These are phyloP conservation scores for Bombus waltoni DNA, from an alignment of 1,140 invertebrate genomes.

Conservation along the genomic window DNA sequence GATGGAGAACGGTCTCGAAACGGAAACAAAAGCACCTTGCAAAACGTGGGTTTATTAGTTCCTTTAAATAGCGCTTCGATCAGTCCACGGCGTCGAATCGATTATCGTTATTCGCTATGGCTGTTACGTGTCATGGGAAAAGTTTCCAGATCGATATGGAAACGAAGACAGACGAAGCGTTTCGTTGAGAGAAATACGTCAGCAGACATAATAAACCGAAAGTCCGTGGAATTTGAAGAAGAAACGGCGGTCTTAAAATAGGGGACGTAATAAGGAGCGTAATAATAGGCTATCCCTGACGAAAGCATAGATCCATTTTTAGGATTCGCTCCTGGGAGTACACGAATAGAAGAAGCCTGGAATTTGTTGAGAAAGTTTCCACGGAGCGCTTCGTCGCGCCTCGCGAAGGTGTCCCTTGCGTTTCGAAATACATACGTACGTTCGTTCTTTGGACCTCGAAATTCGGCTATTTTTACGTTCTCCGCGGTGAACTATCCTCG, in stretches of 20 bases:
- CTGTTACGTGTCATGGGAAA: neutral
- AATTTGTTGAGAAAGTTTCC: neutral
- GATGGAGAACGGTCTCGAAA: too few relatives aligned
- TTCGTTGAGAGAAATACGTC: neutral
- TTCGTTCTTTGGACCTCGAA: too few relatives aligned
- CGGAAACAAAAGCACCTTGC: neutral
- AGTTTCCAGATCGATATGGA: neutral
- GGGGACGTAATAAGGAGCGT: neutral
- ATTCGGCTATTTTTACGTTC: constrained; percentile 25
- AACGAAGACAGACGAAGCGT: neutral
- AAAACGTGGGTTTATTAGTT: neutral
- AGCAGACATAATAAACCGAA: constrained; percentile 12
- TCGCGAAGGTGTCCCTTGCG: neutral
- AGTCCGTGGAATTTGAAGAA: constrained; percentile 2
- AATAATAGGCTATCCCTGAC: constrained; percentile 23
- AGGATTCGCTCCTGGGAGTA: neutral
- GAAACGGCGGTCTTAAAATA: constrained; percentile 11
- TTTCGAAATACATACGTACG: neutral
- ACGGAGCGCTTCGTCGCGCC: neutral
- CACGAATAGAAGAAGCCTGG: constrained; percentile 9
- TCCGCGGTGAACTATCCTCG: neutral
- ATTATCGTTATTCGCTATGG: neutral
- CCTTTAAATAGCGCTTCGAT: neutral
- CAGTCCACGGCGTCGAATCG: neutral
- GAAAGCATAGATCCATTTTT: constrained; percentile 21